A percentile compares a stretch with the other conserved stretches of the same genome.
Conservation (phyloP, 2,888 invertebrate species). For the Ernsta delagoae region DNA sequence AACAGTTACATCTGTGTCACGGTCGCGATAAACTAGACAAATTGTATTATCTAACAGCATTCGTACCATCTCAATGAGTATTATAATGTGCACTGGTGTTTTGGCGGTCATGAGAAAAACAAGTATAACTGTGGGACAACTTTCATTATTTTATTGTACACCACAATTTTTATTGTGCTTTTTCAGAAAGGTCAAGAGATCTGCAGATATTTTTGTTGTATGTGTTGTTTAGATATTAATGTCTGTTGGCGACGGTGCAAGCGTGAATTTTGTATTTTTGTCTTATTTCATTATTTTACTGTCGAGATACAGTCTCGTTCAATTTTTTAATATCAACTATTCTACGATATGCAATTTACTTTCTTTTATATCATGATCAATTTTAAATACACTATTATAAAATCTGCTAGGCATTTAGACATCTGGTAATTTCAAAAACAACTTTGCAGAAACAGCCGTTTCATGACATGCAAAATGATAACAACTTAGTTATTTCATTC, state of each 20-base stretch:
- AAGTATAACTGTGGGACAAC: slow-evolving; percentile 45
- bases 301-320: neutral
- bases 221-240: slow-evolving; percentile 1
- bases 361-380: no score
- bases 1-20: slow-evolving; percentile 17
- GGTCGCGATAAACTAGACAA: slow-evolving; percentile 28
- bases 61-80: slow-evolving; percentile 28
- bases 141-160: slow-evolving; percentile 37
- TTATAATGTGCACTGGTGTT: slow-evolving; percentile 29
- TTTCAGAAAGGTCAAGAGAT: slow-evolving; percentile 40
- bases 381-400: no score
- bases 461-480: no score
- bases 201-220: slow-evolving; percentile 32
- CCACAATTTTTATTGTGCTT: slow-evolving; percentile 36
- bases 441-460: no score
- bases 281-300: no score
- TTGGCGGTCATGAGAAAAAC: slow-evolving; percentile 62
- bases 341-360: no score
- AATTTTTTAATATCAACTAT: no score
- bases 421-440: no score
- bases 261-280: neutral
- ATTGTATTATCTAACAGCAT: slow-evolving; percentile 34
- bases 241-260: neutral
- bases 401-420: no score
- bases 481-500: no score